Conservation (phyloP, 2,797 vertebrate species). For the Cossypha heuglini region DNA sequence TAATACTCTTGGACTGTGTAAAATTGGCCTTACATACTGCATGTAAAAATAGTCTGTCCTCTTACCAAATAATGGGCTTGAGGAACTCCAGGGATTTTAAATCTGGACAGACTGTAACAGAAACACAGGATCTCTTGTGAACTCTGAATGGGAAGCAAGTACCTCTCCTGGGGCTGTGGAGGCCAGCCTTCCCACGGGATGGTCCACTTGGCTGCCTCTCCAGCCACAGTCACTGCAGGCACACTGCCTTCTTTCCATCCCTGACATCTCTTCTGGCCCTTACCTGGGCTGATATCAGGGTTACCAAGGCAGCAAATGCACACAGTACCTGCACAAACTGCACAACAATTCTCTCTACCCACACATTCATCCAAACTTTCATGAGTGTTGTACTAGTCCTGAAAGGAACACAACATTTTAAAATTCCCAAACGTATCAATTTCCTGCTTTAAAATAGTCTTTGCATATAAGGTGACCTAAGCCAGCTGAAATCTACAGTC, state of each 20-base stretch:
- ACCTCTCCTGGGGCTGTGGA: background rate
- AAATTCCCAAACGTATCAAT: background rate
- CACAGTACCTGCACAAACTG: background rate
- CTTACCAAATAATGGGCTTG: background rate
- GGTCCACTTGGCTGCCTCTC: background rate
- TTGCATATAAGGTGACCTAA: background rate
- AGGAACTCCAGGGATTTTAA: constrained; percentile 36
- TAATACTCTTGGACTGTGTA: constrained; percentile 28
- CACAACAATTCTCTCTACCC: background rate
- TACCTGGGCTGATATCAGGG: background rate
- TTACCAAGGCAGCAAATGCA: background rate
- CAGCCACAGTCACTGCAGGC: background rate
- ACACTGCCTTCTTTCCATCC: background rate
- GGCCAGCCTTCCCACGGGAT: fast-evolving
- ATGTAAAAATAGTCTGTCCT: constrained; percentile 29
- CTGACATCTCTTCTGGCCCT: background rate
- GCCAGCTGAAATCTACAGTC: background rate
- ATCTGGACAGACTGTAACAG: background rate
- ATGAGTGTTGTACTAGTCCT: background rate
- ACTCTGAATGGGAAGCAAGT: background rate
- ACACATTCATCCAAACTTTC: background rate
- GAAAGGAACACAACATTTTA: background rate
- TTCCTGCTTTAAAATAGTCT: background rate
- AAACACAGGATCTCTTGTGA: background rate
- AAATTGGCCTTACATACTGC: background rate